Conservation (phyloP, 2,113 vertebrate genomes). For the Oncorhynchus keta region DNA sequence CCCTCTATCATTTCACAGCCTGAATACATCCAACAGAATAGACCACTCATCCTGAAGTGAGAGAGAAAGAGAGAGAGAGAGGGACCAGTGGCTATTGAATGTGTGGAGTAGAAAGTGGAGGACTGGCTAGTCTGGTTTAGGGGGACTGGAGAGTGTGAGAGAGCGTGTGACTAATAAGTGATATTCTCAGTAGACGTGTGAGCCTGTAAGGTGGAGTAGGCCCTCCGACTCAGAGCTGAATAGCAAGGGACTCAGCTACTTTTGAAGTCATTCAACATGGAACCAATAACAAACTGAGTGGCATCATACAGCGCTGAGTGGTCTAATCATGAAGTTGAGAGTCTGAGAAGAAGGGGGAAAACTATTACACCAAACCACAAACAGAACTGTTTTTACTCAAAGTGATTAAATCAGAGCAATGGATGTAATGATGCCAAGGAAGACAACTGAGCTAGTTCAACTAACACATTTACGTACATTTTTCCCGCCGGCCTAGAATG, state of each 20-base stretch:
- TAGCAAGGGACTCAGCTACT: constrained; percentile 2
- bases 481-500: not conserved
- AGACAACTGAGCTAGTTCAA: not conserved
- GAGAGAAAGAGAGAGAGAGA: constrained; percentile 34
- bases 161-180: too few species aligned
- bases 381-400: not conserved
- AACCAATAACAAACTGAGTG: not conserved
- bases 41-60: constrained; percentile 21
- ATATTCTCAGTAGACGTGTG: constrained; percentile 11
- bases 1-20: constrained; percentile 49
- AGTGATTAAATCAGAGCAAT: not conserved
- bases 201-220: constrained; percentile 5
- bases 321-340: not conserved
- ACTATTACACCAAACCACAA: not conserved
- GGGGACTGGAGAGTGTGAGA: too few species aligned
- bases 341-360: too few species aligned
- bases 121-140: not conserved
- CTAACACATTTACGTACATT: not conserved
- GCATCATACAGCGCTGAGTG: constrained; percentile 8
- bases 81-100: constrained; percentile 52
- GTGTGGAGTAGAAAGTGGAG: not conserved
- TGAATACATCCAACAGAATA: constrained; percentile 25
- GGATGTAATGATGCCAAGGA: not conserved
- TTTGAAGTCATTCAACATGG: constrained; percentile 16
- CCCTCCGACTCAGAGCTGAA: constrained; percentile 33